Percentiles rank a stretch among this genome's conserved stretches.
Conservation (phyloP, 1,140 invertebrate species). For the Sweltsa coloradensis region DNA sequence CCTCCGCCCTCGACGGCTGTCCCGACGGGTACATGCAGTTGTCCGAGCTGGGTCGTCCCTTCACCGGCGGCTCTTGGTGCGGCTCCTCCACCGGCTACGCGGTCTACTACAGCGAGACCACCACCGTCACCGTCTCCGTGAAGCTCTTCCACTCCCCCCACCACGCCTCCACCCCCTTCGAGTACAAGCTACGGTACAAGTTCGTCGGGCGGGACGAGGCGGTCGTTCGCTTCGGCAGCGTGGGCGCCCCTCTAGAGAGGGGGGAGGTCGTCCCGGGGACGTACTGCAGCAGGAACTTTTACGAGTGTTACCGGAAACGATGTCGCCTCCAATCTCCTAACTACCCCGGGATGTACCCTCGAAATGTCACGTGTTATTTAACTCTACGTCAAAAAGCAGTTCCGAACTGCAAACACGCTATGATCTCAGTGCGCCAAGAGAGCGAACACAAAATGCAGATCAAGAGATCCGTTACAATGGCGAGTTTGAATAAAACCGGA, state of each 20-base stretch:
- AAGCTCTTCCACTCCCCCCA: conserved; percentile 51
- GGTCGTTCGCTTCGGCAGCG: conserved; percentile 60
- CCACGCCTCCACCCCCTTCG: conserved; percentile 49
- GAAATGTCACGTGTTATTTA: conserved; percentile 74
- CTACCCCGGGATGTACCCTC: conserved; percentile 81
- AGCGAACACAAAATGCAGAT: conserved; percentile 42
- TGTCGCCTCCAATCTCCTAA: conserved; percentile 79
- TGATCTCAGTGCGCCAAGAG: conserved; percentile 67
- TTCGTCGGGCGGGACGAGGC: conserved; percentile 61
- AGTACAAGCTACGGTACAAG: conserved; percentile 63
- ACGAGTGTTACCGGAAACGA: conserved; percentile 56
- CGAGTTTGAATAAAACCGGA: conserved; percentile 12
- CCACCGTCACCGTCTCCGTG: conserved; percentile 65
- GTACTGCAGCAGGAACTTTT: conserved; percentile 76
- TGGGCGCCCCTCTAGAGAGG: conserved; percentile 55
- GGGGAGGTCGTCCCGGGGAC: conserved; percentile 67
- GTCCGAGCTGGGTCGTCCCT: conserved; percentile 64
- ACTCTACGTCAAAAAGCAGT: conserved; percentile 68
- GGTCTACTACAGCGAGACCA: conserved; percentile 75
- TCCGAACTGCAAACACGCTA: conserved; percentile 75
- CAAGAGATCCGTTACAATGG: conserved; percentile 11
- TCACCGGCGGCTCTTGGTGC: conserved; percentile 75
- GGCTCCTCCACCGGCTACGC: conserved; percentile 57
- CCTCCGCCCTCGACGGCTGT: conserved; percentile 36
- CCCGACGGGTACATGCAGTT: conserved; percentile 50